Conservation (phyloP, 2,888 invertebrate genomes). For the Drosophila ezoana region DNA sequence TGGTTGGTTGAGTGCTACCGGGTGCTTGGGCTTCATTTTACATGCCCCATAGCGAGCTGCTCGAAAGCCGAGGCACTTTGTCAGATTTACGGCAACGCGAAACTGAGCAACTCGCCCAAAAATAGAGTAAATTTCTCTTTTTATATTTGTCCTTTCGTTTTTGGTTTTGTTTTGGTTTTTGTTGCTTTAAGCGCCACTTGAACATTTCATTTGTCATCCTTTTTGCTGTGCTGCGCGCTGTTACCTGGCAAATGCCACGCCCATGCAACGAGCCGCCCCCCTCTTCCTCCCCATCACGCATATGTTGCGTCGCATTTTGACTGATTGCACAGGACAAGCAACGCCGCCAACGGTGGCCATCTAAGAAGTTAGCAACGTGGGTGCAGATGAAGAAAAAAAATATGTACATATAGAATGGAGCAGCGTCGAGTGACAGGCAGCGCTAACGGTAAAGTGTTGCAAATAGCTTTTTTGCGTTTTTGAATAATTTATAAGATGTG, state of each 20-base stretch:
- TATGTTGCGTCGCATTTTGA: conserved; percentile 78
- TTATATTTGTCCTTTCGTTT: background rate
- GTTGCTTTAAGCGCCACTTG: conserved; percentile 72
- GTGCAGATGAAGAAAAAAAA: conserved; percentile 21
- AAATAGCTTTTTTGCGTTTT: conserved; percentile 81
- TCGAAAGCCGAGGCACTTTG: conserved; percentile 70
- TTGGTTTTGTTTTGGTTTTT: conserved; percentile 41
- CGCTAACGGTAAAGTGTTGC: conserved; percentile 80
- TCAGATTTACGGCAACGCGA: conserved; percentile 64
- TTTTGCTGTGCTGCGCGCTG: conserved; percentile 56
- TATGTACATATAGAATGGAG: conserved; percentile 50
- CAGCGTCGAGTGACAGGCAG: conserved; percentile 62
- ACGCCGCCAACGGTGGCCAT: too few species aligned
- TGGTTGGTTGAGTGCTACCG: conserved; percentile 15
- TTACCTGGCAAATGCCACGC: conserved; percentile 66
- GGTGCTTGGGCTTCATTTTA: conserved; percentile 53
- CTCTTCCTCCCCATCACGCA: conserved; percentile 51
- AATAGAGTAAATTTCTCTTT: conserved; percentile 49
- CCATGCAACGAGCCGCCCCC: conserved; percentile 27
- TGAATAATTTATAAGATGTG: conserved; percentile 81
- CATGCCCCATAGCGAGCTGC: conserved; percentile 44
- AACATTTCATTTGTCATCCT: conserved; percentile 81
- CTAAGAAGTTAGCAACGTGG: conserved; percentile 12
- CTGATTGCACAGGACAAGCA: conserved; percentile 74
- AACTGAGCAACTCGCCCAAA: conserved; percentile 56